Evolutionary conservation across 2,888 invertebrate genomes (phyloP), one percentile per base, ranked within the genome.

Genomic region (Artemia sinica): DNA sequence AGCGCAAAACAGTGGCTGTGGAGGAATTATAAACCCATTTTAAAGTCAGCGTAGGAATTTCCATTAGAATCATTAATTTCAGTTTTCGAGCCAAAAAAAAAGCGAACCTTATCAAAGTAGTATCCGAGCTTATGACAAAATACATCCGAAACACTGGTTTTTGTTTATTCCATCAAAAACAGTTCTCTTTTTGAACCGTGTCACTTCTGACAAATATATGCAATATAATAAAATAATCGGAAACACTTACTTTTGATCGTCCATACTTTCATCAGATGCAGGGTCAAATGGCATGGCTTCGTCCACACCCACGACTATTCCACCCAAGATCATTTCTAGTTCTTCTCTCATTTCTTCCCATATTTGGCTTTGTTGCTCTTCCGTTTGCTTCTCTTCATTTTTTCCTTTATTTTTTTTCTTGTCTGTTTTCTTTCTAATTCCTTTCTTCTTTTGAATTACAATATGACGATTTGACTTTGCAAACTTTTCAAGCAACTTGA

Each of bases 261-360:
- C 91, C 71, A 91, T 86, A 65, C 87, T 84, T 58, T 84, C 82
- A 73, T 91, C 91, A 7, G 88, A 86, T 1, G 89, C 84, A 13
- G 90, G 89, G 79, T 93, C 92, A 76, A 91, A 91, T 0, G 92
- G 92, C 71, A 86, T 81, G 68, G 86, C 82, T 74, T 83, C 83
- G 66, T 81, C 79, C 1, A 85, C 83, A 10, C 73, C 72, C 4
- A 74, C 74, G 8, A 74, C 73, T 18, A 76, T 73, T 9, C 78
- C 80, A 71, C 79, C 77, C 18, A 81, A 74, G 65, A 78, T 73
- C 52, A 77, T 76, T 7, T 78, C 77, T 58, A 81, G 72, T 18
- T 78, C 77, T n/a, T 74, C 73, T 3, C 77, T 75, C 41, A 80
- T 73, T 12, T 75, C 75, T 68, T 76, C 76, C 81, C 81, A 81